A percentile compares a stretch with the other conserved stretches of the same genome.
phyloP scores from a whole-genome alignment of 2,113 vertebrate species.

The Mastomys coucha region DNA sequence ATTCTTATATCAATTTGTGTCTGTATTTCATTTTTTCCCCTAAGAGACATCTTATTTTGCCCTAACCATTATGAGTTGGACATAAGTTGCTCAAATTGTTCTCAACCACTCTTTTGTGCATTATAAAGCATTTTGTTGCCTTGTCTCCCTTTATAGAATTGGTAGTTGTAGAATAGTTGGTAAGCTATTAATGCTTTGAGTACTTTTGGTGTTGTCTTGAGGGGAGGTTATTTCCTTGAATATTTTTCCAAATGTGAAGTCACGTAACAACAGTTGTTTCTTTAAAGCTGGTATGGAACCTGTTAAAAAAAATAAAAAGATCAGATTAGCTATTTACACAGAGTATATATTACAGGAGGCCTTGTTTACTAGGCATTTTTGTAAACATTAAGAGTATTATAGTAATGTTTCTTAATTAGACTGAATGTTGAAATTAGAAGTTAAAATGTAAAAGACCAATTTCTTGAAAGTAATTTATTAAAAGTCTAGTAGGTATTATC shows the following conservation, averaged over 20 bases:
- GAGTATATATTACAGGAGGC: not conserved
- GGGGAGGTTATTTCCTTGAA: slow-evolving; percentile 8
- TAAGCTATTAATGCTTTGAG: slow-evolving; percentile 21
- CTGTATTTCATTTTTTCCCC: slow-evolving; percentile 20
- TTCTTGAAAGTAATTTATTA: slow-evolving; percentile 52
- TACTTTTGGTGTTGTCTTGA: slow-evolving; percentile 37
- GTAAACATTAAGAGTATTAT: slow-evolving; percentile 8
- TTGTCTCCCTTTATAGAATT: slow-evolving; percentile 45
- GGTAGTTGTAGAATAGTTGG: slow-evolving; percentile 24
- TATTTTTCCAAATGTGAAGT: slow-evolving; percentile 43
- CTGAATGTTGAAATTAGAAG: slow-evolving; percentile 22
- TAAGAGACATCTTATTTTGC: slow-evolving; percentile 27
- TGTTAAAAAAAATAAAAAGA: slow-evolving; percentile 44
- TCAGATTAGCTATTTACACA: slow-evolving; percentile 29
- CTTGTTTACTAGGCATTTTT: slow-evolving; percentile 59
- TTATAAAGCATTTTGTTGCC: slow-evolving; percentile 33
- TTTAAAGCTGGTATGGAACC: slow-evolving; percentile 30
- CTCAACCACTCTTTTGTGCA: not conserved
- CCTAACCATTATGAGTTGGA: slow-evolving; percentile 10
- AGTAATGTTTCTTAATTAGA: slow-evolving; percentile 60
- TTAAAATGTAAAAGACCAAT: slow-evolving; percentile 49
- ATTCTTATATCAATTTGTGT: not conserved
- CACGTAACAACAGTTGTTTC: slow-evolving; percentile 39
- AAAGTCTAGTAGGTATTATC: slow-evolving; percentile 9
- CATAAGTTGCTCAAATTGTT: slow-evolving; percentile 23